phyloP scores from a whole-genome alignment of 2,797 vertebrate species.

The Coendou prehensilis region DNA sequence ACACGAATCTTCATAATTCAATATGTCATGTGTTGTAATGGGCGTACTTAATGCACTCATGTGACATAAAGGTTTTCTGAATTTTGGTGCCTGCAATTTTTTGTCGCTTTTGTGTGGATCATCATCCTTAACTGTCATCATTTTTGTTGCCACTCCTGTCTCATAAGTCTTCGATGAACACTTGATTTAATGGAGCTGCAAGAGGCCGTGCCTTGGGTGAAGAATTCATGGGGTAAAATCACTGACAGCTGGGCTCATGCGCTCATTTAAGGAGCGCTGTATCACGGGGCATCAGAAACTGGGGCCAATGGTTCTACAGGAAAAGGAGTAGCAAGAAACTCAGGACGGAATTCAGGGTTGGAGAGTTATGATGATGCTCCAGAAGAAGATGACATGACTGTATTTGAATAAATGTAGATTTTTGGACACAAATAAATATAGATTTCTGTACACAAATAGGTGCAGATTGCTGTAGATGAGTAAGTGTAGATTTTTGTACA shows the following conservation, averaged over 20 bases:
- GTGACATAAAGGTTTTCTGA: not conserved
- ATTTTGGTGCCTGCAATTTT: not conserved
- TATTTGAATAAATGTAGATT: not conserved
- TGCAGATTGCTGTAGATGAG: not conserved
- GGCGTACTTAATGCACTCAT: not conserved
- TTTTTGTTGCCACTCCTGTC: not conserved
- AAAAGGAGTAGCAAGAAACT: too few relatives aligned
- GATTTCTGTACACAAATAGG: not conserved
- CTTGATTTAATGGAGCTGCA: not conserved
- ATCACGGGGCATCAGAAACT: not conserved
- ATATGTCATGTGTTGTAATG: not conserved
- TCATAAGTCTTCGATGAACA: not conserved
- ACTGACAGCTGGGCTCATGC: not conserved
- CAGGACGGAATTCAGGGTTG: not conserved
- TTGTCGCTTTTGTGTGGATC: not conserved
- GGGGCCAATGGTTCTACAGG: not conserved
- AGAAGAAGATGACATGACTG: not conserved
- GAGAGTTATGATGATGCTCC: not conserved
- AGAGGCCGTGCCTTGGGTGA: not conserved
- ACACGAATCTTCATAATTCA: not conserved
- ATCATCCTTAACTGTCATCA: not conserved
- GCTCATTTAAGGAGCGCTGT: not conserved
- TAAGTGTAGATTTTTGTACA: not conserved
- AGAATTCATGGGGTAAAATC: not conserved
- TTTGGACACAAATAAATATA: not conserved